Evolutionary conservation across 2,113 vertebrate species (phyloP).

Genomic region (Dicerorhinus sumatrensis): DNA sequence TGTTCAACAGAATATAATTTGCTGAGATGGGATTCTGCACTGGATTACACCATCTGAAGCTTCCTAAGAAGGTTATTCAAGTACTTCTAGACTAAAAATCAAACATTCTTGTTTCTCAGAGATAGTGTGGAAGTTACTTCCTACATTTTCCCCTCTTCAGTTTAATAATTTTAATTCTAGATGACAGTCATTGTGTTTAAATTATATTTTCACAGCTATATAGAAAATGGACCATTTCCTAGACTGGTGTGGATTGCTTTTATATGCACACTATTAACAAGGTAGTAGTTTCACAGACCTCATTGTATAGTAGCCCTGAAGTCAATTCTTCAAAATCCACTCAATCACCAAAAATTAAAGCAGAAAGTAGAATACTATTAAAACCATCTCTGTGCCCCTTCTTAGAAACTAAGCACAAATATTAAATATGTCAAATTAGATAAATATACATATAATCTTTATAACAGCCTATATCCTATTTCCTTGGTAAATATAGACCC

Average conservation of each 20-base stretch:
- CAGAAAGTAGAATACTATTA: neutral
- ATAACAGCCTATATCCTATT: neutral
- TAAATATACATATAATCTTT: neutral
- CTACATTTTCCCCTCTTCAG: neutral
- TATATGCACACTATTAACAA: neutral
- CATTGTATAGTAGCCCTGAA: neutral
- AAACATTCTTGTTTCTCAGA: neutral
- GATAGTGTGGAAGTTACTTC: neutral
- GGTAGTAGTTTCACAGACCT: neutral
- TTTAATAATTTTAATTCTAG: neutral
- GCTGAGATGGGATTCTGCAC: neutral
- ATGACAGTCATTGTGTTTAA: neutral
- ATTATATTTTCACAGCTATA: neutral
- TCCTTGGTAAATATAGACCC: neutral
- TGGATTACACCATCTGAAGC: neutral
- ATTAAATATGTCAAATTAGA: constrained; percentile 4
- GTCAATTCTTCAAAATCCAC: neutral
- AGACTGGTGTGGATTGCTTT: neutral
- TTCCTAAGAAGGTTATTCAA: neutral
- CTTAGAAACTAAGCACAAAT: neutral
- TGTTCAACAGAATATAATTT: neutral
- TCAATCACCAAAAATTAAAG: neutral
- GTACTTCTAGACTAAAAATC: neutral
- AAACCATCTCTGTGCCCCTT: neutral
- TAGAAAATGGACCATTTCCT: neutral